Base-by-base conservation (phyloP, 2,888 invertebrate genomes). In the Argyra leucocephala region DNA sequence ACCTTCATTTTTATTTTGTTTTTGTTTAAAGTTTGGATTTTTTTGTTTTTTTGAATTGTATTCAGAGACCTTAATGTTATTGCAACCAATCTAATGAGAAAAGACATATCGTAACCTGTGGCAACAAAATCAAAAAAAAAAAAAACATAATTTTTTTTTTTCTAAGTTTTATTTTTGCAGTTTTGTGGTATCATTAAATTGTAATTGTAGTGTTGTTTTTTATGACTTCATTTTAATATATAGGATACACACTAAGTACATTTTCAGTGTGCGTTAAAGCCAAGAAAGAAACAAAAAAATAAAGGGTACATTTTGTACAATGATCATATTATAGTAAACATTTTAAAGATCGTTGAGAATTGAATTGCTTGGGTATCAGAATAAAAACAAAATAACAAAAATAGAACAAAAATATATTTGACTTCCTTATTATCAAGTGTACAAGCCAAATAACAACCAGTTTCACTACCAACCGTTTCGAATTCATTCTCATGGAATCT, bases 351-450 rank as follows among this genome's bases (percentile, higher is more conserved):
- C 15, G 12, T 48, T 48, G 15, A 15, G 18, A 12, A 48, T 48
- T 12, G 12, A 26, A 31, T 4, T 10, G 12, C 31, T 31, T 31
- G 12, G 31, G 12, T 10, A 2, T 2, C 31, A 31, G 9, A 26
- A 26, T 26, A 26, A 31, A 7, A 31, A 31, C n/a, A 48, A 15
- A 9, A 48, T 12, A 9, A 48, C 4, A 48, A 48, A 48, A 48
- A 48, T 12, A 48, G 18, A 48, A 48, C 9, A 4, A 48, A 48
- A 48, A 12, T 48, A 5, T 1, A 48, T 9, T 12, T 48, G n/a
- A 48, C 48, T 48, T 48, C 48, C 48, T 48, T 48, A 48, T 48
- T 48, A 18, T n/a, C n/a, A n/a, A n/a, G n/a, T 48, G n/a, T 48
- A 48, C 18, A 18, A 9, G 15, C 48, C 18, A 48, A 18, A n/a